phyloP scores from a whole-genome alignment of 2,113 vertebrate species.

The Aegotheles bennettii region DNA sequence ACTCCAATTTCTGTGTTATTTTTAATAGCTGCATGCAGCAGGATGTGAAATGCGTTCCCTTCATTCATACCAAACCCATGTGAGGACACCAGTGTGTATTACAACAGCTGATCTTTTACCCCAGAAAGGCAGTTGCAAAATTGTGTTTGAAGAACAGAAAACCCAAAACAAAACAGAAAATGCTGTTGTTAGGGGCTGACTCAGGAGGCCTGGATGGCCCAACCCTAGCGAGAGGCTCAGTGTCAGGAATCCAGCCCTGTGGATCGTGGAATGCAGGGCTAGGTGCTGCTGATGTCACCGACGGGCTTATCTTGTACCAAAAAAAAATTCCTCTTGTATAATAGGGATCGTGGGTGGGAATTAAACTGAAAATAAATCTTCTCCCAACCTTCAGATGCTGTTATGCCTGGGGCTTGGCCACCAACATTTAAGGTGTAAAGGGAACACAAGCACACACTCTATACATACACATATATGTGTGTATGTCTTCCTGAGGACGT shows the following conservation, averaged over 20 bases:
- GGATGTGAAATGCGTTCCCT: not conserved
- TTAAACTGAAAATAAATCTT: conserved; percentile 18
- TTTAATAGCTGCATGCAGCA: not conserved
- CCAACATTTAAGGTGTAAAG: not conserved
- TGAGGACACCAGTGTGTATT: not conserved
- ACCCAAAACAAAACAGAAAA: conserved; percentile 45
- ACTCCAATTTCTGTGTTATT: not conserved
- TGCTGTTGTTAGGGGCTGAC: conserved; percentile 54
- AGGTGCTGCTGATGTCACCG: conserved; percentile 47
- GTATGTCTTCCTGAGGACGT: not conserved
- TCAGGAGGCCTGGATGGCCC: conserved; percentile 30
- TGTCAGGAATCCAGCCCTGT: not conserved
- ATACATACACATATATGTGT: fast-evolving
- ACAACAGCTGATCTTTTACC: conserved; percentile 16
- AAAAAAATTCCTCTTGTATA: not conserved
- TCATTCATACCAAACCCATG: not conserved
- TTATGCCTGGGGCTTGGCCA: conserved; percentile 1
- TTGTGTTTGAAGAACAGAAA: not conserved
- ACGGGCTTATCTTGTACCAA: conserved; percentile 27
- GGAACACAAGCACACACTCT: not conserved
- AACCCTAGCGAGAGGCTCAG: not conserved
- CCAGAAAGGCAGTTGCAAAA: conserved; percentile 11
- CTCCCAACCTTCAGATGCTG: not conserved
- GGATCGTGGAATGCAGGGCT: conserved; percentile 12
- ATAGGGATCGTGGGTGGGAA: conserved; percentile 31